phyloP scores from a whole-genome alignment of 2,888 invertebrate species.

The Cyrtodaria siliqua region DNA sequence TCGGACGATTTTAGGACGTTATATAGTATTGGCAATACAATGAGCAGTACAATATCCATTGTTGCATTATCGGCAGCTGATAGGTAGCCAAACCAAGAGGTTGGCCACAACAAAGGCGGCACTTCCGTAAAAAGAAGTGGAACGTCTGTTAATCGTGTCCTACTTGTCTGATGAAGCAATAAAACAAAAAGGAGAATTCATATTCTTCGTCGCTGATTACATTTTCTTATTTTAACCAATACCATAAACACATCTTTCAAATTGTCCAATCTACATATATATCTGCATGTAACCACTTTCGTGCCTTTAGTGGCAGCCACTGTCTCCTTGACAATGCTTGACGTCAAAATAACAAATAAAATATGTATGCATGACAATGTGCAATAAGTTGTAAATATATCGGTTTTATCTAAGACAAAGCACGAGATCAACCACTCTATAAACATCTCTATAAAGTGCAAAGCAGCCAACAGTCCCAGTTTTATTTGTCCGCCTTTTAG shows the following conservation, averaged over 20 bases:
- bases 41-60: conserved; percentile 82
- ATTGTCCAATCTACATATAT: conserved; percentile 49
- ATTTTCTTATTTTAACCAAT: conserved; percentile 67
- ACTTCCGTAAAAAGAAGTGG: conserved; percentile 81
- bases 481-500: conserved; percentile 79
- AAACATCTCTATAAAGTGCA: conserved; percentile 84
- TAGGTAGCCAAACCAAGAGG: conserved; percentile 83
- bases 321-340: conserved; percentile 78
- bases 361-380: conserved; percentile 78
- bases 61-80: conserved; percentile 84
- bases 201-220: conserved; percentile 70
- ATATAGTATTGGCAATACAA: conserved; percentile 82
- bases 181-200: conserved; percentile 76
- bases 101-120: conserved; percentile 81
- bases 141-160: conserved; percentile 82
- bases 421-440: conserved; percentile 81
- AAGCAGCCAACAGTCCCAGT: conserved; percentile 81
- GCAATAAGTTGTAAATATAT: conserved; percentile 77
- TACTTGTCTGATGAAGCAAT: conserved; percentile 80
- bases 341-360: conserved; percentile 74
- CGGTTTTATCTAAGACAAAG: conserved; percentile 69
- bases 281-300: conserved; percentile 38
- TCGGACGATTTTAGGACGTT: conserved; percentile 76
- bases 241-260: conserved; percentile 77
- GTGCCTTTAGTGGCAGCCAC: conserved; percentile 48